Conservation (phyloP, 2,888 invertebrate genomes). For the Gnatocerus cornutus region DNA sequence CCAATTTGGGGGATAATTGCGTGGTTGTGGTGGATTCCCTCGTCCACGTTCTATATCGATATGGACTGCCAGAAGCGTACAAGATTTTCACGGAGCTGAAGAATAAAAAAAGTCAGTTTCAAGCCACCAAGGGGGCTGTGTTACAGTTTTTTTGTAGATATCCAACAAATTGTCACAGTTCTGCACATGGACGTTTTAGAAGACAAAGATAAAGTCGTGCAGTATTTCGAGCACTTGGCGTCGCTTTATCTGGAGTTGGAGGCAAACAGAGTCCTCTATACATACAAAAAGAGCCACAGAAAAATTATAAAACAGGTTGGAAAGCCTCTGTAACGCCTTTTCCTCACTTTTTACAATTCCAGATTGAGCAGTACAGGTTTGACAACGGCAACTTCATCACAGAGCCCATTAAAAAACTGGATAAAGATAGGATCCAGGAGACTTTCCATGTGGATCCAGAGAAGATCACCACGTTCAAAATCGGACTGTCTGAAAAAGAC, state of each 20-base stretch:
- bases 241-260: constrained; percentile 66
- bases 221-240: constrained; percentile 72
- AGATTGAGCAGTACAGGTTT: constrained; percentile 66
- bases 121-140: neutral
- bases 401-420: constrained; percentile 64
- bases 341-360: constrained; percentile 22
- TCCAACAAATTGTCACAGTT: constrained; percentile 62
- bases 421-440: constrained; percentile 60
- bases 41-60: constrained; percentile 61
- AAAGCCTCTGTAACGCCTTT: neutral
- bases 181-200: constrained; percentile 73
- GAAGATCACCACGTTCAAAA: constrained; percentile 78
- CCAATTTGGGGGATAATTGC: constrained; percentile 52
- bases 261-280: constrained; percentile 67
- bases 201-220: constrained; percentile 68
- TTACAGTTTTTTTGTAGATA: constrained; percentile 53
- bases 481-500: constrained; percentile 77
- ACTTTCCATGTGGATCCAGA: constrained; percentile 64
- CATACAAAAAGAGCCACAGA: constrained; percentile 72
- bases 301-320: constrained; percentile 72
- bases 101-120: constrained; percentile 67
- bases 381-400: constrained; percentile 65
- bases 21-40: constrained; percentile 66
- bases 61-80: constrained; percentile 61
- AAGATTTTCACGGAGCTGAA: constrained; percentile 60